Conservation (phyloP, 2,888 invertebrate species). For the Leptarthrus brevirostris region DNA sequence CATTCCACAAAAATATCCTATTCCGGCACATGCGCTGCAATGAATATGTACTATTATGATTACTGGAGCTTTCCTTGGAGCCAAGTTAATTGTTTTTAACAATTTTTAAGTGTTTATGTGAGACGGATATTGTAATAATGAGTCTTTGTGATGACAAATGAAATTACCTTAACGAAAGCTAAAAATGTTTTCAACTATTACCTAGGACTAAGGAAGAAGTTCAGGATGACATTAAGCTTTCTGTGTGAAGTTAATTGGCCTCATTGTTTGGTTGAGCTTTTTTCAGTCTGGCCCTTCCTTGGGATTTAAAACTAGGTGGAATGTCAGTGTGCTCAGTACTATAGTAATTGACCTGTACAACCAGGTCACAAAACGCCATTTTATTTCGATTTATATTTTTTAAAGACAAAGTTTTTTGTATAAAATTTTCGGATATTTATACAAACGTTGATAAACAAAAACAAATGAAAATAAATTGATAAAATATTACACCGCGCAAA, state of each 20-base stretch:
- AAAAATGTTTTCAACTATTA: not conserved
- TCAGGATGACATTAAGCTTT: not conserved
- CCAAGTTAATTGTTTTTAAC: conserved; percentile 23
- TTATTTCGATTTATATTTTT: conserved; percentile 47
- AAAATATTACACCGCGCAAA: conserved; percentile 48
- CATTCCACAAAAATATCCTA: not conserved
- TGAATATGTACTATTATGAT: not conserved
- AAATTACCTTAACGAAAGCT: not conserved
- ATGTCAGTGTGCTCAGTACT: conserved; percentile 45
- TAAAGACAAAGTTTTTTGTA: conserved; percentile 31
- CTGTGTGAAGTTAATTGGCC: not conserved
- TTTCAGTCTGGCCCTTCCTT: conserved; percentile 31
- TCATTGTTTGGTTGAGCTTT: conserved; percentile 25
- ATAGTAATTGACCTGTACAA: conserved; percentile 42
- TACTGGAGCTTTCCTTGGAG: conserved; percentile 5
- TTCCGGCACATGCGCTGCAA: conserved; percentile 9
- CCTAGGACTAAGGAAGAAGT: not conserved
- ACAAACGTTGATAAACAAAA: conserved; percentile 16
- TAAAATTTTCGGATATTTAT: conserved; percentile 36
- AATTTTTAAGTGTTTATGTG: not conserved
- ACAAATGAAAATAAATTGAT: conserved; percentile 25
- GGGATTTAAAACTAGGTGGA: conserved; percentile 13
- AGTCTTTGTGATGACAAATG: not conserved
- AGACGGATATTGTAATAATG: not conserved
- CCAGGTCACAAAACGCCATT: conserved; percentile 47